These are phyloP conservation scores for Agrotis exclamationis DNA, from an alignment of 2,888 invertebrate species.

Conservation along the genomic window DNA sequence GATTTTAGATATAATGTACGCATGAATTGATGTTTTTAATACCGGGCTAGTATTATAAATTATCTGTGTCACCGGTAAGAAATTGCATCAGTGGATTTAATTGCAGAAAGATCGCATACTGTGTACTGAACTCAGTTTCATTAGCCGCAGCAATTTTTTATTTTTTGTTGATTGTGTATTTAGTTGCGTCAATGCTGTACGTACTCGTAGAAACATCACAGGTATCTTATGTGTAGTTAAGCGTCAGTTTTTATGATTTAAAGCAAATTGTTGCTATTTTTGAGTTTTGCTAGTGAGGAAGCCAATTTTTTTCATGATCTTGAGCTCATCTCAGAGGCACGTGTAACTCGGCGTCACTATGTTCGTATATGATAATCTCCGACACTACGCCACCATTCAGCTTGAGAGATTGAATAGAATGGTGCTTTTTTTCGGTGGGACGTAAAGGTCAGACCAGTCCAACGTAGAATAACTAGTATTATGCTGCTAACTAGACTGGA, in stretches of 20 bases:
- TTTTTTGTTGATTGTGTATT: background rate
- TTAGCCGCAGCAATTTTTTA: background rate
- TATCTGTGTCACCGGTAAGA: too few species aligned
- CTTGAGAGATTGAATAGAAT: too few species aligned
- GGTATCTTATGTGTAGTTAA: background rate
- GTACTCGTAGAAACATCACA: conserved; percentile 1
- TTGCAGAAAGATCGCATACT: conserved; percentile 7
- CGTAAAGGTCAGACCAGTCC: too few species aligned
- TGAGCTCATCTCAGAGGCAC: background rate
- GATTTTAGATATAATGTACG: conserved; percentile 42
- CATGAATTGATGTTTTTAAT: conserved; percentile 32
- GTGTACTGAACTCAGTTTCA: background rate
- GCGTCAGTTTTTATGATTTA: background rate
- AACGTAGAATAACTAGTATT: too few species aligned
- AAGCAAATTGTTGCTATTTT: background rate
- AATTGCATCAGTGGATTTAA: conserved; percentile 9
- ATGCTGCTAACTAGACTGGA: too few species aligned
- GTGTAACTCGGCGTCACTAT: too few species aligned
- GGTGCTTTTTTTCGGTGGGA: too few species aligned
- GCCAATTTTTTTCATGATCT: background rate
- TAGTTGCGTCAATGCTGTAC: conserved; percentile 4
- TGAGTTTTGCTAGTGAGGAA: background rate
- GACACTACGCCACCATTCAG: too few species aligned
- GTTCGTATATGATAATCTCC: too few species aligned
- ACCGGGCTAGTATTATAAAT: too few species aligned